phyloP scores from a whole-genome alignment of 1,140 invertebrate species.

The Pachyrhynchus sulphureomaculatus region DNA sequence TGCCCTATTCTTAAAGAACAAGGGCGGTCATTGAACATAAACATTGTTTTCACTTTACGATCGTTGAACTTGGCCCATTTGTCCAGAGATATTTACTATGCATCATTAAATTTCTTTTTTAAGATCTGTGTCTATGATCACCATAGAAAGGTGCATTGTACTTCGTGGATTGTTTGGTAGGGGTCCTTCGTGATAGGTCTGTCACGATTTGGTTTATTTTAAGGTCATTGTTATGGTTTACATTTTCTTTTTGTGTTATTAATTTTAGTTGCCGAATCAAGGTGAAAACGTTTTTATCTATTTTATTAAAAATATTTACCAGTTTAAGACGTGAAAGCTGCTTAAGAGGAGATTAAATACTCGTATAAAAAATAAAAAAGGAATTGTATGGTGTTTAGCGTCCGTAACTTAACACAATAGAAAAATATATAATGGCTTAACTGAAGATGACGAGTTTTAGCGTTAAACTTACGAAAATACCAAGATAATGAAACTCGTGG shows the following conservation, averaged over 20 bases:
- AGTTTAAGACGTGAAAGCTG: conserved; percentile 4
- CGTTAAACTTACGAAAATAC: no score
- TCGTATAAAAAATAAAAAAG: background rate
- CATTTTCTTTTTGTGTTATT: conserved; percentile 20
- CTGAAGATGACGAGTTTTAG: no score
- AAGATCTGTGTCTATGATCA: conserved; percentile 5
- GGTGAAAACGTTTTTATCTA: conserved; percentile 16
- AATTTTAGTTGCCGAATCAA: conserved; percentile 12
- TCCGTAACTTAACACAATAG: no score
- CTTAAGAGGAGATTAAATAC: background rate
- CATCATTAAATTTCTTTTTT: conserved; percentile 2
- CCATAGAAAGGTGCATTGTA: conserved; percentile 9
- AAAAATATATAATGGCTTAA: no score
- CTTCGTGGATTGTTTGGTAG: conserved; percentile 3
- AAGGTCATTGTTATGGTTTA: conserved; percentile 22
- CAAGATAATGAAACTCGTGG: no score
- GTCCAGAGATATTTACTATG: background rate
- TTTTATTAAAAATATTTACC: conserved; percentile 12
- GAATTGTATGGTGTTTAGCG: background rate
- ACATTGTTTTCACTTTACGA: background rate
- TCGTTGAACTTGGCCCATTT: conserved; percentile 8
- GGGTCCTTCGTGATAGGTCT: conserved; percentile 19
- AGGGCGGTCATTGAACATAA: conserved; percentile 10
- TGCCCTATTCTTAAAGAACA: background rate
- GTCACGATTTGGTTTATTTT: conserved; percentile 24